Conservation (phyloP, 2,888 invertebrate species). For the Dyspetes luteomarginatus region DNA sequence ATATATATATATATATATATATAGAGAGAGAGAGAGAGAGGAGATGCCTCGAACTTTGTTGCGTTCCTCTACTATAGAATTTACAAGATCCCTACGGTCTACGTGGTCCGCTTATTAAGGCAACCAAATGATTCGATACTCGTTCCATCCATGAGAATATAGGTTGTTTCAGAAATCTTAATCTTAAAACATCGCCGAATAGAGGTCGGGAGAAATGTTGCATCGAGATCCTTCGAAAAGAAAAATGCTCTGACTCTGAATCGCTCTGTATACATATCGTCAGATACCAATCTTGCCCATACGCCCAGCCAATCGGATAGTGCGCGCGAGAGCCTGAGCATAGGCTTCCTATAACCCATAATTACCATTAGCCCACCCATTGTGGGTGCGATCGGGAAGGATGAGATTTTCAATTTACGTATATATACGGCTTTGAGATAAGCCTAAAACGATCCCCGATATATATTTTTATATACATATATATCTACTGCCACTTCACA, state of each 20-base stretch:
- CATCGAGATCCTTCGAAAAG: conserved; percentile 26
- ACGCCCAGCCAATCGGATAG: conserved; percentile 81
- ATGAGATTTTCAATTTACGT: conserved; percentile 77
- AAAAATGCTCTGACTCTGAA: conserved; percentile 30
- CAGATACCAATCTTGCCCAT: conserved; percentile 77
- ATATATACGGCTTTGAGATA: conserved; percentile 17
- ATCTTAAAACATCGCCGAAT: not conserved
- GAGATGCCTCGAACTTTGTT: not conserved
- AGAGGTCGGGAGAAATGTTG: not conserved
- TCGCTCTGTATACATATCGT: conserved; percentile 56
- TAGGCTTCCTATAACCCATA: conserved; percentile 74
- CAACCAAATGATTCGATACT: conserved; percentile 70
- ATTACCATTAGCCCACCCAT: conserved; percentile 81
- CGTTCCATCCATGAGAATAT: conserved; percentile 67
- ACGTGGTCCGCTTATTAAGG: conserved; percentile 73
- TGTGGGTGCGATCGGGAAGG: conserved; percentile 72
- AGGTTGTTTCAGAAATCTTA: conserved; percentile 38
- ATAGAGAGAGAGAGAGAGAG: not conserved
- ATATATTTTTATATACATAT: not conserved
- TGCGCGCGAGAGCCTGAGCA: conserved; percentile 54
- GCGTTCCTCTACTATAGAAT: not conserved
- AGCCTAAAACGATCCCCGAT: conserved; percentile 13
- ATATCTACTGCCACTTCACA: too few relatives aligned
- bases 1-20: too few relatives aligned
- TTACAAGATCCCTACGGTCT: conserved; percentile 6